These are phyloP conservation scores for Syncerus caffer DNA, from an alignment of 2,797 vertebrate genomes.

Conservation along the genomic window DNA sequence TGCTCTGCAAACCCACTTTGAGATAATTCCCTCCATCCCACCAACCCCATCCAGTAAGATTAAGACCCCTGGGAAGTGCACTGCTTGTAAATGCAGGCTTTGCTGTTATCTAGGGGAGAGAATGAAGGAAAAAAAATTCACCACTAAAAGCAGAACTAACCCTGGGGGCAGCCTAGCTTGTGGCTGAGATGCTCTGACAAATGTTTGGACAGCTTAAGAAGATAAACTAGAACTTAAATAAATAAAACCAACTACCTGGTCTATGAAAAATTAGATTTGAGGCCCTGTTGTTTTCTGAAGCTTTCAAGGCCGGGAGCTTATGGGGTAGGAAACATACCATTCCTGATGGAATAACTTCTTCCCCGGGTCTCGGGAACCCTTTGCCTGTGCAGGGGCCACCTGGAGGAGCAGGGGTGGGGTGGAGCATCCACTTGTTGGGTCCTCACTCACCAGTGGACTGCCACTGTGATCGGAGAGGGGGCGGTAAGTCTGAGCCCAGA, in stretches of 20 bases:
- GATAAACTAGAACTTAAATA: conserved; percentile 61
- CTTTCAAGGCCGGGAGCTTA: not conserved
- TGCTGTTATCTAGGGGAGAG: not conserved
- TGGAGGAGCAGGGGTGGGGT: not conserved
- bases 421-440: not conserved
- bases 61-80: not conserved
- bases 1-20: not conserved
- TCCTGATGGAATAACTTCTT: not conserved
- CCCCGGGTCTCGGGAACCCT: not conserved
- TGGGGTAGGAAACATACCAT: not conserved
- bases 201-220: conserved; percentile 75
- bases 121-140: not conserved
- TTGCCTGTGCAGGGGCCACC: not conserved
- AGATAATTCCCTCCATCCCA: not conserved
- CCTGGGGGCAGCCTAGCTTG: not conserved
- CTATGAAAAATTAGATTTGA: conserved; percentile 15
- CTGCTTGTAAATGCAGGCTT: not conserved
- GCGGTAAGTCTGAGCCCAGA: not conserved
- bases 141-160: conserved; percentile 19
- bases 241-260: conserved; percentile 63
- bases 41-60: not conserved
- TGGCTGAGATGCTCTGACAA: conserved; percentile 46
- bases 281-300: conserved; percentile 22
- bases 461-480: not conserved
- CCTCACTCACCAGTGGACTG: not conserved